Evolutionary conservation across 2,888 invertebrate species (phyloP), one percentile per base, ranked within the genome.

Genomic region (Macrosiphum euphorbiae): DNA sequence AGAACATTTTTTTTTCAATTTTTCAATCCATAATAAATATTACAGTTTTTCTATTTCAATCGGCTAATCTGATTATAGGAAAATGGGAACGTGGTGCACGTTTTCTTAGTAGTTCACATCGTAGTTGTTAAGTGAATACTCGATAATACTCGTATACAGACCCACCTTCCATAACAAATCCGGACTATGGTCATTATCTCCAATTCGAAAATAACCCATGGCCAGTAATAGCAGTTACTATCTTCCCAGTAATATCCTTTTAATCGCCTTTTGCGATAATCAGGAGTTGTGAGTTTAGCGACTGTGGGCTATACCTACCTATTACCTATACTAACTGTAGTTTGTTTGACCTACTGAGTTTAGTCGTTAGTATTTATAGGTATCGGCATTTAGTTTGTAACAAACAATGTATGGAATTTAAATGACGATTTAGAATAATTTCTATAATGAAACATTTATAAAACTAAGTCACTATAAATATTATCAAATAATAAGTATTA

Each of bases 241-340:
- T 78, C 52, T 26, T 28, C 52, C 41, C 16, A 11, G 28, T 26
- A 55, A 50, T 50, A 26, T 84, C 52, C 16, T 91, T 91, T 91
- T 91, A 91, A 91, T 91, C 52, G 91, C 91, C 41, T 91, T 52
- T 91, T 28, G 55, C 78, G 41, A 91, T 84, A 91, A 91, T 13
- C 52, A 44, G 84, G 4, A 24, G 26, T n/a, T 52, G n/a, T 24
- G n/a, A 52, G 50, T 88, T 35, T 88, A 41, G 1, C 35, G 11
- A 61, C 11, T 44, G 26, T 28, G 44, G 26, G 44, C 11, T 44
- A 85, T 85, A 85, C 0, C 3, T 85, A 85, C 0, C 3, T 44
- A 44, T 44, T 44, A 3, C 44, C 1, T 10, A 61, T 10, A 61
- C 55, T 55, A 55, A 55, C 47, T 24, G 11, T 16, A 58, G 35